A percentile compares a stretch with the other conserved stretches of the same genome.
Evolutionary conservation across 2,797 vertebrate genomes (phyloP).

Genomic region (Pangasius krempfi): DNA sequence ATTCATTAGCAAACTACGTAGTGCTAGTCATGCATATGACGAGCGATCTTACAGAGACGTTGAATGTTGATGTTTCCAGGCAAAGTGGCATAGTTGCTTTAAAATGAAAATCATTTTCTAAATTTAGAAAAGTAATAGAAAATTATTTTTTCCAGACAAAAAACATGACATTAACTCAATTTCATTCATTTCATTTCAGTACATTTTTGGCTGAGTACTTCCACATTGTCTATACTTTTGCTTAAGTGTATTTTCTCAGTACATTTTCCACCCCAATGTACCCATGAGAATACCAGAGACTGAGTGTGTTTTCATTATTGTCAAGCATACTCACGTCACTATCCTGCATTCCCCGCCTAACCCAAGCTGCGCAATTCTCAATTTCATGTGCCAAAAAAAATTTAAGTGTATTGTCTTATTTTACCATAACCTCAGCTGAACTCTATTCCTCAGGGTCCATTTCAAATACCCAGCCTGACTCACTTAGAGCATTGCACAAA

Average conservation of each 20-base stretch:
- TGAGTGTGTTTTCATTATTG: neutral
- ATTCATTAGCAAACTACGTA: neutral
- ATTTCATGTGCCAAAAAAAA: neutral
- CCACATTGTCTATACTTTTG: neutral
- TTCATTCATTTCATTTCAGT: neutral
- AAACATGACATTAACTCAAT: neutral
- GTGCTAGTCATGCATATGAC: neutral
- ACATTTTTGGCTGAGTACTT: neutral
- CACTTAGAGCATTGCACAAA: neutral
- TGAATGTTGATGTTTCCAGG: neutral
- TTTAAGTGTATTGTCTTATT: neutral
- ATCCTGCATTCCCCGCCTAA: neutral
- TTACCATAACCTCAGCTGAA: neutral
- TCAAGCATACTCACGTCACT: neutral
- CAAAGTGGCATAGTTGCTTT: too few relatives aligned
- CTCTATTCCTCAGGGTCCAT: neutral
- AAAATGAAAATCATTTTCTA: neutral
- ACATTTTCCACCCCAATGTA: neutral
- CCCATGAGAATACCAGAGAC: neutral
- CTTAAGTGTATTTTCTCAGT: neutral
- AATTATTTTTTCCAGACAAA: neutral
- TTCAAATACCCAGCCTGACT: neutral
- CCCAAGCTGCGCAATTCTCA: neutral
- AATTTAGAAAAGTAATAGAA: neutral
- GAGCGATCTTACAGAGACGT: neutral